Evolutionary conservation across 1,140 invertebrate species (phyloP), one percentile per base, ranked within the genome.

Genomic region (Stegodyphus mimosarum): DNA sequence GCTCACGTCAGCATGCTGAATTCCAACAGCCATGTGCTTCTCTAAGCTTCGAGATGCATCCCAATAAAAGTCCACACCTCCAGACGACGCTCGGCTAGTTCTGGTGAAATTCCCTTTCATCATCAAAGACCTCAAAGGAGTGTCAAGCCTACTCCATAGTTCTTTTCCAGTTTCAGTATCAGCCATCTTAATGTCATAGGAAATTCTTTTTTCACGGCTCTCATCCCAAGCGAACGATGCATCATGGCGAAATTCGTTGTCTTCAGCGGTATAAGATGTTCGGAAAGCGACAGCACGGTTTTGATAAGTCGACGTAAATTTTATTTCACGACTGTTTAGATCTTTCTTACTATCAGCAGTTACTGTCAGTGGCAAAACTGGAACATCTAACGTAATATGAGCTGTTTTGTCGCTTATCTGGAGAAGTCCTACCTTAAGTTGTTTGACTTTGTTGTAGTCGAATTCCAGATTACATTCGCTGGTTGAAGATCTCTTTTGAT

Each of bases 101-200:
- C 52, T 11, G 7, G 72, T 76, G 15, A 67, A 71, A 17, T 83
- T 79, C 48, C 77, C 76, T 73, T 87, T 83, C 7, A 88, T 13
- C 74, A 88, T 79, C 17, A 90, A 73, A 7, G 89, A 89, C 71
- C 90, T 79, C 48, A 87, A 78, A 2, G 90, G 90, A 48, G 88
- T 72, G 51, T 88, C 87, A 1, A 90, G n/a, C 52, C 86, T 81
- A 50, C 81, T 48, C 33, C 81, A 81, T 3, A 71, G 60, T 60
- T 86, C 86, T 69, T 67, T 71, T 81, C 83, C 63, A 33, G 52
- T 72, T 72, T 71, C 72, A 60, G 55, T 74, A 18, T 84, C 83
- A 17, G 75, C 77, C 18, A 72, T 15, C 73, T 73, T 86, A 50
- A 86, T 55, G 71, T 86, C 84, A 51, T 87, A 87, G 9, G 84